A percentile compares a stretch with the other conserved stretches of the same genome.
Conservation (phyloP, 2,888 invertebrate species). For the Scaptomyza caliginosa region DNA sequence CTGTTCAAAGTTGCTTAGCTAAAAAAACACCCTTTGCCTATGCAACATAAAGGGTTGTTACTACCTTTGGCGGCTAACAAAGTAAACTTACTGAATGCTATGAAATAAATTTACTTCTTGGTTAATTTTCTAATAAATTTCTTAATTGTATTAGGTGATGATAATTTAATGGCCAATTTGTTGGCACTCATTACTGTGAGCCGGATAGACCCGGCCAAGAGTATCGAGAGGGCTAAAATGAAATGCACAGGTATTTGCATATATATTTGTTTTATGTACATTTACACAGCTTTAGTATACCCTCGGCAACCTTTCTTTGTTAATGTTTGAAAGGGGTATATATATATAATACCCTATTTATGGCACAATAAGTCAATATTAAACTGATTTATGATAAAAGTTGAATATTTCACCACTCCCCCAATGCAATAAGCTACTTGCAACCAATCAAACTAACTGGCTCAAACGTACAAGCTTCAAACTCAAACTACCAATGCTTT, state of each 20-base stretch:
- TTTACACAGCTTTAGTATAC: neutral
- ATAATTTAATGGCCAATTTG: neutral
- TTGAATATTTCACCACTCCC: constrained; percentile 1
- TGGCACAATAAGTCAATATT: too few relatives aligned
- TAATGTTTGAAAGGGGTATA: neutral
- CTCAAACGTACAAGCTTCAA: neutral
- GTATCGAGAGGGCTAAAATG: neutral
- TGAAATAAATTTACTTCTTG: too few relatives aligned
- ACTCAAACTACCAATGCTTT: neutral
- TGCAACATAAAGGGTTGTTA: neutral
- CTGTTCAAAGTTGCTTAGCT: neutral
- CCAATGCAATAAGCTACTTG: neutral
- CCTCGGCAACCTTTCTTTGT: neutral
- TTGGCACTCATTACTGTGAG: neutral
- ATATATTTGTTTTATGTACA: neutral
- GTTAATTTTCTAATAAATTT: too few relatives aligned
- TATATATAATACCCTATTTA: too few relatives aligned
- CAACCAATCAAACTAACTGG: constrained; percentile 8
- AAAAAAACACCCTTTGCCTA: constrained; percentile 1
- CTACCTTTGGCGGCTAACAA: neutral
- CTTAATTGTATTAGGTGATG: neutral
- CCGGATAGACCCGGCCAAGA: neutral
- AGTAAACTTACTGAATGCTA: too few relatives aligned
- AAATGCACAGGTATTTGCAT: neutral
- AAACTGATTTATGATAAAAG: neutral